Evolutionary conservation across 2,113 vertebrate species (phyloP), one percentile per base, ranked within the genome.

Genomic region (Bagarius yarrelli): DNA sequence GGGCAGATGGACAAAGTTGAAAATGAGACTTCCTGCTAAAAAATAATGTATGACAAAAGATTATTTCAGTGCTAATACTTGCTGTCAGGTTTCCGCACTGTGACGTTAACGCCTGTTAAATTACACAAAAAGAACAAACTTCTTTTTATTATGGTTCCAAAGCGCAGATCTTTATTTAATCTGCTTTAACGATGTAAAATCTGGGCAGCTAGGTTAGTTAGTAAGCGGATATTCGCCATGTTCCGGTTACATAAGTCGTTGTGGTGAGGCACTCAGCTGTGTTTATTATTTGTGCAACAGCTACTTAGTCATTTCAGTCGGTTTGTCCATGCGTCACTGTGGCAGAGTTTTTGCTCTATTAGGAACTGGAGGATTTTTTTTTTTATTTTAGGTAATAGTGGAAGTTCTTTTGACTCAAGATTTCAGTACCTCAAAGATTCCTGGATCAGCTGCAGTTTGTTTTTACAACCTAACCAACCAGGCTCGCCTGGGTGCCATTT

Each of bases 321-420:
- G 21, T 23, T 53, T 21, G 1, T 4, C 25, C 40, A 16, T 11
- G 23, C 78, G 78, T 80, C 78, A 80, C 3, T 61, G 56, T 72
- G 78, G 40, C 34, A 44, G 25, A 0, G 15, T 30, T 21, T 72
- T 14, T 63, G 4, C 11, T 21, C 2, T 27, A 50, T 47, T 21
- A 32, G 36, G 67, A 72, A 36, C 40, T 61, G 16, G 34, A 21
- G 55, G 23, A 79, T n/a, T n/a, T n/a, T 5, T 79, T 80, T 60
- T 80, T 70, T 56, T 25, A 47, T 25, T 34, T 70, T 52, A 27
- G 15, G 4, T 27, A 8, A 8, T 66, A 25, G n/a, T 32, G 25
- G 70, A 72, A 72, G 16, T 23, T 21, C 13, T 15, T 40, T 66
- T 64, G 63, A 36, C 18, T 12, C 30, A 21, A 21, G 27, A 5